phyloP scores from a whole-genome alignment of 2,888 invertebrate genomes.

The Acronicta leporina region DNA sequence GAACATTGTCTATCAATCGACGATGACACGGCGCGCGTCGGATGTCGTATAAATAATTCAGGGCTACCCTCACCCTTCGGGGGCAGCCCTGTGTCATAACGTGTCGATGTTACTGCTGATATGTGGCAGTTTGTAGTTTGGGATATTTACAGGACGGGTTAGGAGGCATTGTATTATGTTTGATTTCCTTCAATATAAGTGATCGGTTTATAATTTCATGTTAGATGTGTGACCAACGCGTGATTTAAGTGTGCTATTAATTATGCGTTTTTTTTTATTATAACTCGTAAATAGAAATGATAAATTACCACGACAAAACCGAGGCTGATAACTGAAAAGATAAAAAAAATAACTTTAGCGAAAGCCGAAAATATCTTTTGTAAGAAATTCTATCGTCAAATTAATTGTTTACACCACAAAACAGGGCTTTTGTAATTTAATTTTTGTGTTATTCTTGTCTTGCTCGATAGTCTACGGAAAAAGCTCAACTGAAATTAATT shows the following conservation, averaged over 20 bases:
- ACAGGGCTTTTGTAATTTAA: slow-evolving; percentile 13
- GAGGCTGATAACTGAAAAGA: slow-evolving; percentile 18
- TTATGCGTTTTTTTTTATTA: no score
- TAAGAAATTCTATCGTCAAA: slow-evolving; percentile 39
- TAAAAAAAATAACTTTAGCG: slow-evolving; percentile 21
- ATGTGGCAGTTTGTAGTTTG: slow-evolving; percentile 10
- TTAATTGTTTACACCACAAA: slow-evolving; percentile 48
- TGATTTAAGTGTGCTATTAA: no score
- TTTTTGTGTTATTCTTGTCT: slow-evolving; percentile 4
- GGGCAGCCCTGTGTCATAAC: slow-evolving; percentile 24
- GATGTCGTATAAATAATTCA: slow-evolving; percentile 58
- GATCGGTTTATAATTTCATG: not conserved
- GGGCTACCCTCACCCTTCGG: slow-evolving; percentile 15
- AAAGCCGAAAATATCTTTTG: slow-evolving; percentile 30
- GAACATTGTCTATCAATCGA: slow-evolving; percentile 49
- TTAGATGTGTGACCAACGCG: no score
- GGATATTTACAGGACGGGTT: not conserved
- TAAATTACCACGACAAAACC: slow-evolving; percentile 48
- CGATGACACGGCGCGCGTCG: slow-evolving; percentile 29
- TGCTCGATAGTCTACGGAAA: slow-evolving; percentile 6
- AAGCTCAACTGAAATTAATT: slow-evolving; percentile 11
- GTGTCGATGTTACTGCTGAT: slow-evolving; percentile 29
- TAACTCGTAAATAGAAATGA: slow-evolving; percentile 39
- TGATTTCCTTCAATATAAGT: not conserved
- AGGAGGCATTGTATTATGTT: not conserved